Conservation (phyloP, 35 echinoderm and acorn worm species). For the Nesometra sesokonis region DNA sequence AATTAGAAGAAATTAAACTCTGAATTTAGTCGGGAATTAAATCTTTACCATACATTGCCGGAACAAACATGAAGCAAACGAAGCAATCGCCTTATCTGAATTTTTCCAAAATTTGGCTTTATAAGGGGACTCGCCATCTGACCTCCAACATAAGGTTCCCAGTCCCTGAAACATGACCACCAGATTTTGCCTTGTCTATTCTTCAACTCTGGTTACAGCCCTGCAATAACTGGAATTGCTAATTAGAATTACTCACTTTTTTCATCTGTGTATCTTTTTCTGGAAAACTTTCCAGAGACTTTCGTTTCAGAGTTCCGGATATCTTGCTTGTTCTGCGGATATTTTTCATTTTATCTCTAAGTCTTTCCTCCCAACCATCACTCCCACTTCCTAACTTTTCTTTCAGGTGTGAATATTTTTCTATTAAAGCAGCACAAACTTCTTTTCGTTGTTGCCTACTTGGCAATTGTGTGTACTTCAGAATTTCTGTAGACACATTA, state of each 20-base stretch:
- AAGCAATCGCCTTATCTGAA: too few species aligned
- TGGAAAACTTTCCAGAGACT: background rate
- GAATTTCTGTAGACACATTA: constrained; percentile 10
- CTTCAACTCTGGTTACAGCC: too few species aligned
- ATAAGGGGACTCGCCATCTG: too few species aligned
- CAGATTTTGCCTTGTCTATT: too few species aligned
- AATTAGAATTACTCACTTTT: background rate
- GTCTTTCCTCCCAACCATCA: constrained; percentile 31
- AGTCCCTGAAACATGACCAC: too few species aligned
- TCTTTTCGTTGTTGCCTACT: constrained; percentile 22
- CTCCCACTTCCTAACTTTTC: constrained; percentile 23
- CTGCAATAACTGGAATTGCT: background rate
- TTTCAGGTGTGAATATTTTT: constrained; percentile 4
- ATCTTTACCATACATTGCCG: too few species aligned
- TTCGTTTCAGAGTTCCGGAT: background rate
- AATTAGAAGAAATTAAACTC: too few species aligned
- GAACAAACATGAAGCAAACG: too few species aligned
- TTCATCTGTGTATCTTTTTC: too few species aligned
- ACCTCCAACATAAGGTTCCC: too few species aligned
- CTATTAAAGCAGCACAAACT: background rate
- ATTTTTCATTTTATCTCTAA: constrained; percentile 15
- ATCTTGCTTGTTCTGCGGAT: background rate
- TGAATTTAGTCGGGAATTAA: too few species aligned
- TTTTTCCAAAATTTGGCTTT: too few species aligned
- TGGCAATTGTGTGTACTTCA: constrained; percentile 21